A percentile compares a stretch with the other conserved stretches of the same genome.
Conservation (phyloP, 2,113 vertebrate species). For the Empidonax alnorum region DNA sequence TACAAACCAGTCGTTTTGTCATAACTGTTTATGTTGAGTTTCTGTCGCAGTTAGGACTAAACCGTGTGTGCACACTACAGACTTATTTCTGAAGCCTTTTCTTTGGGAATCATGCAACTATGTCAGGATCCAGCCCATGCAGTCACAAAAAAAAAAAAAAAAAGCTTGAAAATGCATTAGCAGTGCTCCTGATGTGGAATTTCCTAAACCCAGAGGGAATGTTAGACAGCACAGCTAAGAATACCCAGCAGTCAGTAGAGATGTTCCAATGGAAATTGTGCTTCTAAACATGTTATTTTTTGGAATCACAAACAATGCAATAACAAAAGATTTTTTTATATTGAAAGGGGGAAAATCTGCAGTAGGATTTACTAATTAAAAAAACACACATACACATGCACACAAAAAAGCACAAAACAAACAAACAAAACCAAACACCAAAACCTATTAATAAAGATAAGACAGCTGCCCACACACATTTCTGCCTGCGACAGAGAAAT, state of each 20-base stretch:
- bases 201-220: not conserved
- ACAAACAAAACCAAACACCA: not conserved
- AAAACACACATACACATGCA: too few relatives aligned
- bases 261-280: not conserved
- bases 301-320: not conserved
- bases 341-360: not conserved
- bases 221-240: not conserved
- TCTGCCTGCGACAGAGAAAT: not conserved
- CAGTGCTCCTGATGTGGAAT: not conserved
- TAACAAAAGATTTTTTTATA: not conserved
- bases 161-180: not conserved
- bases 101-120: not conserved
- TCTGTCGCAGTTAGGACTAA: not conserved
- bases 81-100: not conserved
- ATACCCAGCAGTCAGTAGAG: not conserved
- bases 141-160: not conserved
- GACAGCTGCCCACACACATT: not conserved
- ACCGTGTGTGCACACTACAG: not conserved
- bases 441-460: not conserved
- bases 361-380: not conserved
- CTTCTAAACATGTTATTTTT: not conserved
- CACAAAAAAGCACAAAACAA: too few relatives aligned
- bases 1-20: not conserved
- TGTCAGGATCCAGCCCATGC: not conserved
- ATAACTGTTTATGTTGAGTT: not conserved